Evolutionary conservation across 2,113 vertebrate species (phyloP).

Genomic region (Sisor rabdophorus): DNA sequence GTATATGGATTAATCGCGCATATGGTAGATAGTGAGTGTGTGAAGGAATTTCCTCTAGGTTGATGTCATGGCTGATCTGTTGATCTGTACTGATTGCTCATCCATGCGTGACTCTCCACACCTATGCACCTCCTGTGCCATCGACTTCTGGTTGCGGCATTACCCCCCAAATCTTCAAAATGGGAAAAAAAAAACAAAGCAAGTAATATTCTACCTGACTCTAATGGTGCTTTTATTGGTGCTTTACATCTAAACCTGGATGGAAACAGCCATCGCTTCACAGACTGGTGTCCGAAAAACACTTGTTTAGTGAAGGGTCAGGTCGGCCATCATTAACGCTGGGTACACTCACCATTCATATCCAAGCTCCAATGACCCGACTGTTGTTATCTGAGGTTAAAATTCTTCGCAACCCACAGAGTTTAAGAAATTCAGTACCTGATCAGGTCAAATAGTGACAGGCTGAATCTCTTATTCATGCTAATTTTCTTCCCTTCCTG

Average conservation of each 20-base stretch:
- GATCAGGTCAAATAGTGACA: background rate
- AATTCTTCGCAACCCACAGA: background rate
- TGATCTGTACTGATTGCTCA: background rate
- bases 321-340: background rate
- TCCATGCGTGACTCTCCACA: conserved; percentile 47
- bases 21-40: background rate
- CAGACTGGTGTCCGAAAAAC: conserved; percentile 15
- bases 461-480: background rate
- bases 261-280: conserved; percentile 49
- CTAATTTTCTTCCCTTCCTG: background rate
- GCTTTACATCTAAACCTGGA: conserved; percentile 58
- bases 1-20: background rate
- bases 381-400: background rate
- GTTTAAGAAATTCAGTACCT: background rate
- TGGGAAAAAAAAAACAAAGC: conserved; percentile 5
- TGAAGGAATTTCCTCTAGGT: background rate
- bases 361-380: background rate
- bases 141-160: background rate
- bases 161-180: background rate
- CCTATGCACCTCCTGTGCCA: conserved; percentile 60
- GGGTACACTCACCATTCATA: background rate
- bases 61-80: background rate
- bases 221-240: conserved; percentile 74
- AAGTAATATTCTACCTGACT: conserved; percentile 47
- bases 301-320: background rate